Evolutionary conservation across 2,888 invertebrate species (phyloP), one percentile per base, ranked within the genome.

Genomic region (Gastrophysa polygoni): DNA sequence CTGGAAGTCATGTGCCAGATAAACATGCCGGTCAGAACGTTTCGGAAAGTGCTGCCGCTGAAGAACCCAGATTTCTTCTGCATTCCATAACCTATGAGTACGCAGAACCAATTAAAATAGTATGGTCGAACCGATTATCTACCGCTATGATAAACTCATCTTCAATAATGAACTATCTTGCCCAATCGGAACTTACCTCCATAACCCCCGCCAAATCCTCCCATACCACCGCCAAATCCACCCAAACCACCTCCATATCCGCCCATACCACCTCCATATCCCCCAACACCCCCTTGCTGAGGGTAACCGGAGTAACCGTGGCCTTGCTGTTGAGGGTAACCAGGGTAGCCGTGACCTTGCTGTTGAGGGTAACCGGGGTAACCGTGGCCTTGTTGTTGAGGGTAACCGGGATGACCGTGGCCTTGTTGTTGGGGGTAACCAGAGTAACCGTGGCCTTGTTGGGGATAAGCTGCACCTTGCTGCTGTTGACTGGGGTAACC

Each of bases 1-100:
- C 64, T 72, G 2, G 71, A 72, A 10, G 69, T 68, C 61, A 69
- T 66, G 63, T 76, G 71, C 74, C 77, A 79, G 32, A 78, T 72
- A 11, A 79, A 68, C 59, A 79, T 70, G 3, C 80, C 80, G 38
- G 77, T 74, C 34, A 79, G 59, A n/a, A 78, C 72, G 57, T 75
- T 79, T 21, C 75, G 69, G 29, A 78, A 72, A 1, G 78, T 77
- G 55, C 76, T 74, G 11, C 74, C 75, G 46, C 76, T 75, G 57
- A 76, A 73, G 46, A 76, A 75, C 0, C 75, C 71, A 29, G 71
- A 70, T 59, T 73, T 72, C 50, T 67, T 67, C 60, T 59, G 59
- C 59, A 63, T 63, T 8, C 63, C 66, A 48, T 43, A 49, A 46
- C 49, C 17, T 3, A 16, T 29, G 3, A 24, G 24, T 24, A 5